phyloP scores from a whole-genome alignment of 2,888 invertebrate species.

The Cylindroiulus punctatus region DNA sequence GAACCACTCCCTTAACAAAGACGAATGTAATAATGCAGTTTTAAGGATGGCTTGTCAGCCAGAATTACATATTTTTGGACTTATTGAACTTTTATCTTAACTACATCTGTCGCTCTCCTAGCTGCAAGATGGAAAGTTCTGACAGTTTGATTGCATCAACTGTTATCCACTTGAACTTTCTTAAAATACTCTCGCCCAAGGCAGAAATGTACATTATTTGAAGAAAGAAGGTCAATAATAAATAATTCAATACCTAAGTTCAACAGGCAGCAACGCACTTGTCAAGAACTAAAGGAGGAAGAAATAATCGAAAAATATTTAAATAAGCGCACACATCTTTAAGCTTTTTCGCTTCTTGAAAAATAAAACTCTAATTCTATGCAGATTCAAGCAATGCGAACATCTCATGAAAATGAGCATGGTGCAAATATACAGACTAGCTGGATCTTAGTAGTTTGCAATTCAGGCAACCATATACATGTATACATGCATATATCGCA shows the following conservation, averaged over 20 bases:
- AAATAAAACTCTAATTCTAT: no score
- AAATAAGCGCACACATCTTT: neutral
- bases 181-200: neutral
- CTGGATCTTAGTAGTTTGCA: no score
- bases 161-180: conserved; percentile 5
- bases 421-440: no score
- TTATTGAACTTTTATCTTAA: neutral
- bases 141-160: conserved; percentile 29
- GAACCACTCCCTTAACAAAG: neutral
- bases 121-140: conserved; percentile 24
- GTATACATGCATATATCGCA: no score
- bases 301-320: neutral
- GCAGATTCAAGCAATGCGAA: no score
- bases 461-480: no score
- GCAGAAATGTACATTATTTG: neutral
- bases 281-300: neutral
- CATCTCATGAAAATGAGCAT: no score
- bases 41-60: neutral
- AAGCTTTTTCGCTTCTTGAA: no score
- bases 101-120: neutral
- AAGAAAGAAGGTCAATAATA: neutral
- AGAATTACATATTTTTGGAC: neutral
- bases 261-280: neutral
- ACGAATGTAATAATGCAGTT: neutral
- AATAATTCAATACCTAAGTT: conserved; percentile 29